Percentiles rank a stretch among this genome's conserved stretches.
Evolutionary conservation across 2,888 invertebrate species (phyloP).

Genomic region (Hedya salicella): DNA sequence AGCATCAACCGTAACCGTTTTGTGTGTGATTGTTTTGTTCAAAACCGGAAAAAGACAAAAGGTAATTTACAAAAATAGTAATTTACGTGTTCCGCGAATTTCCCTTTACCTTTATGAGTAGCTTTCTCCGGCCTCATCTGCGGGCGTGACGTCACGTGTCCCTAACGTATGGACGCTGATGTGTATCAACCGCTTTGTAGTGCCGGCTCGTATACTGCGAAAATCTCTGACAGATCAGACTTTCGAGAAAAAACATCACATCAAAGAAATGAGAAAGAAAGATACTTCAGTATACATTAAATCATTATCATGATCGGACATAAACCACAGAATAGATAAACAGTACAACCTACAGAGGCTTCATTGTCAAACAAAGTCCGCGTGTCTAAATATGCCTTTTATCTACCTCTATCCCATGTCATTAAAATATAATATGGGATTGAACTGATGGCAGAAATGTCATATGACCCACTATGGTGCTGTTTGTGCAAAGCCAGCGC

Average conservation of each 20-base stretch:
- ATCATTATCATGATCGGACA: too few relatives aligned
- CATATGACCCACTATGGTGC: too few relatives aligned
- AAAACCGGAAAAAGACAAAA: slow-evolving; percentile 32
- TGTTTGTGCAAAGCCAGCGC: too few relatives aligned
- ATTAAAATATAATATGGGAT: too few relatives aligned
- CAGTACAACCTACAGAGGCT: too few relatives aligned
- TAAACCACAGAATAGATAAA: too few relatives aligned
- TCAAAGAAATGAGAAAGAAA: neutral
- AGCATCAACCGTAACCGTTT: slow-evolving; percentile 24
- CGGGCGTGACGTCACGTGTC: slow-evolving; percentile 29
- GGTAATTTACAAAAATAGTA: slow-evolving; percentile 38
- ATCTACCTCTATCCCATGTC: too few relatives aligned
- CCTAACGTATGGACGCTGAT: slow-evolving; percentile 29
- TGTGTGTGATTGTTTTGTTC: slow-evolving; percentile 11
- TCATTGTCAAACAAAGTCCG: too few relatives aligned
- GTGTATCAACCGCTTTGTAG: slow-evolving; percentile 25
- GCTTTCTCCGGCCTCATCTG: slow-evolving; percentile 36
- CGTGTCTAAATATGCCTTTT: too few relatives aligned
- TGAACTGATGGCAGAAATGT: too few relatives aligned
- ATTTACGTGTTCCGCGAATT: slow-evolving; percentile 40
- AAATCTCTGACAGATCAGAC: slow-evolving; percentile 17
- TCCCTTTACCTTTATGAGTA: slow-evolving; percentile 37
- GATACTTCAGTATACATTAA: too few relatives aligned
- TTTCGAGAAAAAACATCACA: slow-evolving; percentile 1
- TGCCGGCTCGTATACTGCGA: slow-evolving; percentile 26